Base-by-base conservation (phyloP, 2,888 invertebrate species). In the Polia nebulosa region DNA sequence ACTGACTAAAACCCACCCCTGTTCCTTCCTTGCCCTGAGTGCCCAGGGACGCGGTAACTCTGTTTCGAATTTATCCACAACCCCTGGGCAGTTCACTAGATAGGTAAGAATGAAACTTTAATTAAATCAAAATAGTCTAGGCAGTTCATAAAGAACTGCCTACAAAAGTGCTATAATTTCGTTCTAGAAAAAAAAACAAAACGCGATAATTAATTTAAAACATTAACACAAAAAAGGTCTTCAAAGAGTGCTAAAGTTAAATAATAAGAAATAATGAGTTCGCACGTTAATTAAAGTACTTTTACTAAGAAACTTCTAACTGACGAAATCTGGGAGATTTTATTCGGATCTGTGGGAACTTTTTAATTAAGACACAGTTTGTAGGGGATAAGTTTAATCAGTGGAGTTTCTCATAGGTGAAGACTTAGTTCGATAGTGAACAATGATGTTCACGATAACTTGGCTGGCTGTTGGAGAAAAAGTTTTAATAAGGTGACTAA, bases 211-310 rank as follows among this genome's bases (percentile, higher is more conserved):
- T 3, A 52, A 45, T 36, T 57, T 36, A 6, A 34, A 32, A 51
- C 20, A 44, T 65, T 60, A 25, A 44, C 22, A 58, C n/a, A 65
- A 77, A 32, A 61, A 74, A 59, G 27, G 25, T 72, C 29, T 72
- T 44, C 20, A 65, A 41, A 66, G n/a, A 52, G 41, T 41, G 68
- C 53, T 72, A 68, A 81, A 85, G 76, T 80, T 79, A 80, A 83
- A 83, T 84, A 87, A 87, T 85, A 82, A 84, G 82, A 84, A 84
- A 84, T 85, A 85, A 87, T 85, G 75, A 88, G 85, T 87, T 79
- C 76, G 58, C 79, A 76, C 80, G 81, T 83, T 86, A 89, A 89
- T 88, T 87, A 87, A 82, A 80, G 80, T 78, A 81, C 81, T 82
- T 87, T 83, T 44, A 70, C 71, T 72, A 62, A 51, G 71, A 77